Base-by-base conservation (phyloP, 2,888 invertebrate species). In the Podotricha telesiphe region DNA sequence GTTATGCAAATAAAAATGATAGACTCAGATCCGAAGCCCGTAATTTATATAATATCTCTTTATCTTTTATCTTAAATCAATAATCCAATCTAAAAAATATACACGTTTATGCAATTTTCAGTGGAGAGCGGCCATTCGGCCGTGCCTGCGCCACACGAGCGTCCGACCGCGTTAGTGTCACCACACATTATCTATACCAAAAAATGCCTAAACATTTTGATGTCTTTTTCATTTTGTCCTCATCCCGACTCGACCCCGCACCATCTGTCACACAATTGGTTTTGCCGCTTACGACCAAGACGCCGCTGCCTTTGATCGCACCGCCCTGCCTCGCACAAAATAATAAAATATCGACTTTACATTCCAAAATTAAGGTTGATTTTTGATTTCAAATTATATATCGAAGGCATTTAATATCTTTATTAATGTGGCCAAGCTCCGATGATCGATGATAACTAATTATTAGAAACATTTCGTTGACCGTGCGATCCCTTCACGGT, bases 371-470 rank as follows among this genome's bases (percentile, higher is more conserved):
- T 68, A 79, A 61, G 68, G 74, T 73, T 51, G 19, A 71, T 61
- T 73, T 75, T 76, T 11, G 58, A 62, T 47, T 67, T 72, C 37
- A 58, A 68, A 70, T 64, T 28, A 56, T 64, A 70, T 72, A 74
- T 77, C 75, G 78, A 83, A 83, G 86, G 88, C 87, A 88, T 89
- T 89, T 88, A 86, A 90, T 90, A 89, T 88, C 89, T 90, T 86
- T 90, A 89, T 90, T 89, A 89, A 89, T 88, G 88, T 88, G 85
- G 85, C 84, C 86, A 82, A 83, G 85, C 82, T 85, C 80, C 80
- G 89, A 88, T 89, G 89, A 90, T 89, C 86, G 89, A 90, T 89
- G 89, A 89, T 89, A 89, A 89, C 88, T 90, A 90, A 90, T 90
- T 89, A 90, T 88, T 88, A 84, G 89, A 89, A 89, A 90, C 89